Base-by-base conservation (phyloP, 2,888 invertebrate genomes). In the Sipha maydis region DNA sequence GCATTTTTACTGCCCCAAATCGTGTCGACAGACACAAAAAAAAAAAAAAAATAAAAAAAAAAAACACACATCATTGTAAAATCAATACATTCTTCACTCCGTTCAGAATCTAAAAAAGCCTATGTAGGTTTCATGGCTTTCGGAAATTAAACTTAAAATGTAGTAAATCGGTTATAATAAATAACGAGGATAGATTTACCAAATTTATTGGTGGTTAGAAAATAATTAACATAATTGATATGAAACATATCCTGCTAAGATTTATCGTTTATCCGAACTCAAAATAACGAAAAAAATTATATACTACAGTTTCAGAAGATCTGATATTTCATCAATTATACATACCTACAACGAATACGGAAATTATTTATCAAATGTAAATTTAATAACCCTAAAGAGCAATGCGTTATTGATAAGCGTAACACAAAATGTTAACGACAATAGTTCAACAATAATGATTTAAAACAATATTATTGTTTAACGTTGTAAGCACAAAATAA, bases 361-460 rank as follows among this genome's bases (percentile, higher is more conserved):
- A 31, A 69, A 41, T 28, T 14, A 48, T 48, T 48, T 48, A 14
- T 0, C 48, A 48, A 48, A 48, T 14, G 67, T 11, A 25, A 54
- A 54, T 71, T 71, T 41, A 71, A 83, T 82, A 82, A 69, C 41
- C 17, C 41, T 48, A 71, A 71, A 71, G 31, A 14, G 48, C 54
- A 71, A 71, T 31, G 71, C 25, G 71, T 48, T 71, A 48, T 82
- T 48, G 82, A 71, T 82, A 67, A 28, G 69, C 5, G 69, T 3
- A n/a, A 28, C 9, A 69, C 25, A 61, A 61, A 25, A 61, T 21
- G 25, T 56, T 56, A 61, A 61, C 11, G 21, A 25, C 21, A 0
- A 0, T 5, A 21, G 25, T 61, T 61, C 21, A 25, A 25, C 7
- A 3, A 21, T 25, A 8, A 56, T 21, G 17, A 56, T 56, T 19